These are phyloP conservation scores for Lagria hirta DNA, from an alignment of 2,888 invertebrate genomes.

Conservation along the genomic window DNA sequence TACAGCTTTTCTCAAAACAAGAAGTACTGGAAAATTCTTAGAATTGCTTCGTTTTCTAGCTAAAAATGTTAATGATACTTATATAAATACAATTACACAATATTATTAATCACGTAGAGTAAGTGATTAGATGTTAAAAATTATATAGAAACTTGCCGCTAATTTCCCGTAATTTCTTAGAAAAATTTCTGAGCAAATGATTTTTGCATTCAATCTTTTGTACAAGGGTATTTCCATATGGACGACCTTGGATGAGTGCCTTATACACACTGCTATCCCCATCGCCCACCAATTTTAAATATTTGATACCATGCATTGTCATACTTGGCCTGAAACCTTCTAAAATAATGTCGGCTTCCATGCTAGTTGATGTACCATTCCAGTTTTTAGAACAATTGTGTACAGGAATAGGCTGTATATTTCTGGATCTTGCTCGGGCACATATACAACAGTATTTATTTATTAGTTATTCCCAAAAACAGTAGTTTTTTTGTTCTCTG, in stretches of 20 bases:
- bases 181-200: not conserved
- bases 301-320: constrained; percentile 12
- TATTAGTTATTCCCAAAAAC: not conserved
- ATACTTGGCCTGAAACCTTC: constrained; percentile 9
- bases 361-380: constrained; percentile 4
- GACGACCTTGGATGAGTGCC: constrained; percentile 1
- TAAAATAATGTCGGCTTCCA: constrained; percentile 7
- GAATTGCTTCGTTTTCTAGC: not conserved
- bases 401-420: too few species aligned
- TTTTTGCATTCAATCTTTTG: constrained; percentile 28
- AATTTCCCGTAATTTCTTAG: not conserved
- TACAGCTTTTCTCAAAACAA: not conserved
- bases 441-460: not conserved
- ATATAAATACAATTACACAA: not conserved
- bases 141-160: not conserved
- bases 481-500: too few species aligned
- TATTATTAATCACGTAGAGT: not conserved
- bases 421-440: not conserved
- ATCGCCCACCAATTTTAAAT: constrained; percentile 9
- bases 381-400: constrained; percentile 7
- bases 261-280: constrained; percentile 18
- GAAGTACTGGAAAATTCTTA: not conserved
- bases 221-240: constrained; percentile 2
- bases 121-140: not conserved
- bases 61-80: not conserved